Conservation (phyloP, 2,113 vertebrate genomes). For the Lepus timidus region DNA sequence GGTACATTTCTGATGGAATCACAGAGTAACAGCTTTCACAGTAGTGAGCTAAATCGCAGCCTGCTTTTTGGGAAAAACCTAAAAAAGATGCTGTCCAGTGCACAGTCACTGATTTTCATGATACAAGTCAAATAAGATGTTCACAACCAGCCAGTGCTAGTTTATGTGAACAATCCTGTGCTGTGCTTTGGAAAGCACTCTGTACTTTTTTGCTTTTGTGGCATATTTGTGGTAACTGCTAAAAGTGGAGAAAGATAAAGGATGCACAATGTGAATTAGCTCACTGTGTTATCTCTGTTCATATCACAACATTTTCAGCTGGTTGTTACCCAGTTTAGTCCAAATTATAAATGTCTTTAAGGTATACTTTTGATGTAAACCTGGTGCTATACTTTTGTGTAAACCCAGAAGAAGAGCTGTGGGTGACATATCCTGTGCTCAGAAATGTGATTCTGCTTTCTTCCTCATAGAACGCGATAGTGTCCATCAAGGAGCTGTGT, state of each 20-base stretch:
- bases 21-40: neutral
- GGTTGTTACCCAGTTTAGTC: neutral
- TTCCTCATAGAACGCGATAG: slow-evolving; percentile 91
- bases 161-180: neutral
- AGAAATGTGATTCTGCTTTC: slow-evolving; percentile 38
- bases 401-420: neutral
- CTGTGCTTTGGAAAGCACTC: slow-evolving; percentile 14
- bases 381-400: neutral
- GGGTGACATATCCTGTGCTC: neutral
- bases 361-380: neutral
- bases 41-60: neutral
- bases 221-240: neutral
- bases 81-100: neutral
- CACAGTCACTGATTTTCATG: neutral
- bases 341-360: neutral
- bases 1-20: neutral
- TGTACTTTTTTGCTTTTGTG: neutral
- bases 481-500: slow-evolving; percentile 97
- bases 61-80: neutral
- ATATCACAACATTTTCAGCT: neutral
- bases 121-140: neutral
- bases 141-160: neutral
- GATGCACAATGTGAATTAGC: neutral
- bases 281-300: neutral
- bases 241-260: neutral